Conservation (phyloP, 2,888 invertebrate species). For the Caenorhabditis uteleia region DNA sequence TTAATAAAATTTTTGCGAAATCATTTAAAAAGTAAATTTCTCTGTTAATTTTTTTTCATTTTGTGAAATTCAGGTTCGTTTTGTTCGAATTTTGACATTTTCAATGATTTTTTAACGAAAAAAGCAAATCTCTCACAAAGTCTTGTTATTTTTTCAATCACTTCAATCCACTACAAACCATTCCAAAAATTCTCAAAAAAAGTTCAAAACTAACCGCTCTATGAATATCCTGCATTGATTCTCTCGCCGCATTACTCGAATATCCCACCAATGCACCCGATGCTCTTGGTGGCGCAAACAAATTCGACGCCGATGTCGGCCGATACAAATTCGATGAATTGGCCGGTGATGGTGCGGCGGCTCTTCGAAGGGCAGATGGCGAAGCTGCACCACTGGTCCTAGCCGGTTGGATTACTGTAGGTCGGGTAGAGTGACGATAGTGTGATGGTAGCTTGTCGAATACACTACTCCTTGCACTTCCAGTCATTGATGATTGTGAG, state of each 20-base stretch:
- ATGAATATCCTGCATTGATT: slow-evolving; percentile 42
- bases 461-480: slow-evolving; percentile 28
- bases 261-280: slow-evolving; percentile 41
- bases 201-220: slow-evolving; percentile 39
- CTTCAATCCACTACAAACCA: slow-evolving; percentile 1
- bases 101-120: too few species aligned
- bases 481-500: slow-evolving; percentile 51
- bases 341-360: slow-evolving; percentile 16
- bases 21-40: too few species aligned
- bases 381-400: slow-evolving; percentile 38
- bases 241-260: slow-evolving; percentile 34
- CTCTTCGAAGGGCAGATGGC: slow-evolving; percentile 42
- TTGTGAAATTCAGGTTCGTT: too few species aligned
- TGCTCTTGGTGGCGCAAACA: slow-evolving; percentile 43
- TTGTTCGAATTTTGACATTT: too few species aligned
- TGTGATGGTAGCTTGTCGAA: slow-evolving; percentile 58
- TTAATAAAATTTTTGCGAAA: too few species aligned
- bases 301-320: slow-evolving; percentile 42
- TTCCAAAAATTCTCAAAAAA: slow-evolving; percentile 1
- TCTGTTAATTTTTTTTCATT: too few species aligned
- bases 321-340: slow-evolving; percentile 32
- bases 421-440: slow-evolving; percentile 56
- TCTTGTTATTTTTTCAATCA: too few species aligned
- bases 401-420: slow-evolving; percentile 59
- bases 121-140: background rate